Percentiles rank a stretch among this genome's conserved stretches.
Evolutionary conservation across 2,888 invertebrate species (phyloP).

Genomic region (Coelogynopora nodosa): DNA sequence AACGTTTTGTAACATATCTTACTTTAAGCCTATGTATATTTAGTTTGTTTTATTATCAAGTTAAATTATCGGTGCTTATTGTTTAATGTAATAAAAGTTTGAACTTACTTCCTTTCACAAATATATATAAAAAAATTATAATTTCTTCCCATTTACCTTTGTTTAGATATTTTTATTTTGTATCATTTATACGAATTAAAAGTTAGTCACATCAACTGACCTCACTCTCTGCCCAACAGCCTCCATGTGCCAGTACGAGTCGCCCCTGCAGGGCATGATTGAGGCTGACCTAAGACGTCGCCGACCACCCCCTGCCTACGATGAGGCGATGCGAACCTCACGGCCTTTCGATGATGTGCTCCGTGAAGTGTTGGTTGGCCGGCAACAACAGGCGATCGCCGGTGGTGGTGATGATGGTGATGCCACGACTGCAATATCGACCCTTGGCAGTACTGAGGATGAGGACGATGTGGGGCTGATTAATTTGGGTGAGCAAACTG

Average conservation of each 20-base stretch:
- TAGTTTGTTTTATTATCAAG: too few species aligned
- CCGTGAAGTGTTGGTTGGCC: not conserved
- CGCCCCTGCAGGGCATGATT: not conserved
- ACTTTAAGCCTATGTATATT: too few species aligned
- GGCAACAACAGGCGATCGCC: not conserved
- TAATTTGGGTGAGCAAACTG: not conserved
- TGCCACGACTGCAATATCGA: not conserved
- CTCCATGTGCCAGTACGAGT: not conserved
- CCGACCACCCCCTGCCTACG: slow-evolving; percentile 23
- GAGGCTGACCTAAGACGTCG: slow-evolving; percentile 13
- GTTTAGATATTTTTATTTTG: too few species aligned
- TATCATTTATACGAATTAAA: too few species aligned
- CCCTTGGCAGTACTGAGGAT: not conserved
- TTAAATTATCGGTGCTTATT: too few species aligned
- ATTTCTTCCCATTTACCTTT: too few species aligned
- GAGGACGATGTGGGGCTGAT: not conserved
- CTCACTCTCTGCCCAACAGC: too few species aligned
- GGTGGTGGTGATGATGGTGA: not conserved
- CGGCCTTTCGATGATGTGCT: not conserved
- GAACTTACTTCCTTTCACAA: too few species aligned
- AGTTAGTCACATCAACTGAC: too few species aligned
- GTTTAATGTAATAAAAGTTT: too few species aligned
- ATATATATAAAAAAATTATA: too few species aligned
- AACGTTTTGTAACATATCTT: too few species aligned
- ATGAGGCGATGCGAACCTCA: slow-evolving; percentile 35